Evolutionary conservation across 2,888 invertebrate species (phyloP).

Genomic region (Sicus ferrugineus): DNA sequence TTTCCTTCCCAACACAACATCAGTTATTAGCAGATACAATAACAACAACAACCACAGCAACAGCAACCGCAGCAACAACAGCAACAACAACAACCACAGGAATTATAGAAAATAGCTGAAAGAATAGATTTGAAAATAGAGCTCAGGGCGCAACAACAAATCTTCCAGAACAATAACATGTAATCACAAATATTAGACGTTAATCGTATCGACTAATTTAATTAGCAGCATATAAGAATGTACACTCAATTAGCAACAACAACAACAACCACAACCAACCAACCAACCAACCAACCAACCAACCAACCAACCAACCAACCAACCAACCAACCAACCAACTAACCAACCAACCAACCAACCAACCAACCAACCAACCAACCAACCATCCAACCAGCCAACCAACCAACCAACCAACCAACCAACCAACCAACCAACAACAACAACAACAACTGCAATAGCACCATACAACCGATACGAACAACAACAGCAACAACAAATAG

Average conservation of each 20-base stretch:
- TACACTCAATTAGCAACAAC: slow-evolving; percentile 42
- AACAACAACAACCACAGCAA: no score
- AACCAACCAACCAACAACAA: slow-evolving; percentile 51
- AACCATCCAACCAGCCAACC: slow-evolving; percentile 39
- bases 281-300: slow-evolving; percentile 35
- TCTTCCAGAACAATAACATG: slow-evolving; percentile 38
- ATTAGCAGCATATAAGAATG: no score
- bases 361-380: slow-evolving; percentile 38
- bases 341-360: slow-evolving; percentile 62
- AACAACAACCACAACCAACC: slow-evolving; percentile 32
- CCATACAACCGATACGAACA: slow-evolving; percentile 39
- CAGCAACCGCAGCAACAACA: no score
- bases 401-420: slow-evolving; percentile 64
- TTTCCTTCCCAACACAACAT: neutral
- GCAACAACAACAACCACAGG: slow-evolving; percentile 27
- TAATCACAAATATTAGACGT: no score
- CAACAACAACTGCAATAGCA: slow-evolving; percentile 47
- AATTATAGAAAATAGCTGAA: neutral
- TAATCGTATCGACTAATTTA: no score
- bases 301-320: slow-evolving; percentile 39
- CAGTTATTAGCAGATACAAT: no score
- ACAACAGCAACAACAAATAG: slow-evolving; percentile 25
- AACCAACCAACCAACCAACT: slow-evolving; percentile 55
- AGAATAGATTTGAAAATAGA: slow-evolving; percentile 18
- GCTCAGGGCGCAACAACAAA: slow-evolving; percentile 36